Percentiles rank a stretch among this genome's conserved stretches.
Conservation (phyloP, 2,113 vertebrate genomes). For the Otis tarda region DNA sequence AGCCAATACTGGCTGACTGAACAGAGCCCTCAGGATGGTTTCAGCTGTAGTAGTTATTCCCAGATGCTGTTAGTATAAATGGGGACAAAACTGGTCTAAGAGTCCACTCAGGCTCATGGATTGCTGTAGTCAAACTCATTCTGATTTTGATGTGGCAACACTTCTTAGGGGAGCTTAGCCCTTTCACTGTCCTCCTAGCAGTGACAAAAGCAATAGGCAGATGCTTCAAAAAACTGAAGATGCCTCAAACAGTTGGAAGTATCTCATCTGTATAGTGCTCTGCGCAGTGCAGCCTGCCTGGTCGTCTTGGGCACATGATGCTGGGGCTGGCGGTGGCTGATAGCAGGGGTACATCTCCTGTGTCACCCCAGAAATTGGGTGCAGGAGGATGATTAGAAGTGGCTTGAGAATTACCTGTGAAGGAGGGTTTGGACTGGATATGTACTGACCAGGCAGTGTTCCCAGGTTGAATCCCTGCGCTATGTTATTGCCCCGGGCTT, state of each 20-base stretch:
- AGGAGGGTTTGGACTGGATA: not conserved
- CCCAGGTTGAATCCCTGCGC: not conserved
- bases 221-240: not conserved
- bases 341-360: not conserved
- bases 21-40: not conserved
- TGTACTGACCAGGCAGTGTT: rapidly evolving
- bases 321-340: not conserved
- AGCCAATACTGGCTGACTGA: not conserved
- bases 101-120: not conserved
- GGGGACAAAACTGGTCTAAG: not conserved
- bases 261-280: not conserved
- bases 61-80: not conserved
- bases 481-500: not conserved
- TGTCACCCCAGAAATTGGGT: not conserved
- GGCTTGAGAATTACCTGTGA: not conserved
- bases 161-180: not conserved
- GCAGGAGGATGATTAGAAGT: not conserved
- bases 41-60: not conserved
- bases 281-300: not conserved
- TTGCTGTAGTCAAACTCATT: not conserved
- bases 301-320: not conserved
- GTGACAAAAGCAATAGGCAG: not conserved
- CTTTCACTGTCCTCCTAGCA: not conserved
- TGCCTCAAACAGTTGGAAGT: not conserved
- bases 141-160: not conserved